Evolutionary conservation across 35 echinoderm and acorn worm species (phyloP).

Genomic region (Hemicentrotus pulcherrimus): DNA sequence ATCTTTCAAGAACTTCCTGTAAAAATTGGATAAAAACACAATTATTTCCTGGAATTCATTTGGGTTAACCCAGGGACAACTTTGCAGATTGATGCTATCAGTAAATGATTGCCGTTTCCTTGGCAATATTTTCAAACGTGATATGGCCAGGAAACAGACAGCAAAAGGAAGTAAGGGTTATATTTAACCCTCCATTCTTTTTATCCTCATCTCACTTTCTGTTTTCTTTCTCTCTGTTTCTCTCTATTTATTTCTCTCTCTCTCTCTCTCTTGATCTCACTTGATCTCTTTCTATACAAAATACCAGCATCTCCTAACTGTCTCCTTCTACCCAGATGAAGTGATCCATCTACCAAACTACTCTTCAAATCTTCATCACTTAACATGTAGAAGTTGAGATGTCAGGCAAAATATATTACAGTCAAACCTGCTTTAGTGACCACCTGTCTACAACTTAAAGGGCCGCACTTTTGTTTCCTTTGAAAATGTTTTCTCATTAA

Average conservation of each 20-base stretch:
- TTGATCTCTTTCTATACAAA: background rate
- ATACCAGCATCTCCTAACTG: no score
- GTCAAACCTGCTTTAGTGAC: no score
- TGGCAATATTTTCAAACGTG: background rate
- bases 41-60: background rate
- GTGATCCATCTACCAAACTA: no score
- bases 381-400: no score
- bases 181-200: background rate
- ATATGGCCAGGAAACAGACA: slow-evolving; percentile 3
- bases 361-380: no score
- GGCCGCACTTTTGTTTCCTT: no score
- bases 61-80: slow-evolving; percentile 1
- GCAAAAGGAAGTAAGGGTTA: background rate
- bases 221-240: background rate
- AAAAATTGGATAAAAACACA: background rate
- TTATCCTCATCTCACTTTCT: background rate
- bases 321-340: no score
- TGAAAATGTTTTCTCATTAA: no score
- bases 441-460: no score
- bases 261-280: background rate
- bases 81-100: background rate
- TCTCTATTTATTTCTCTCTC: background rate
- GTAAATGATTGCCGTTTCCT: background rate
- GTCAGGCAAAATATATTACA: no score
- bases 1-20: background rate